These are phyloP conservation scores for Phoxinus phoxinus DNA, from an alignment of 2,113 vertebrate species.

Conservation along the genomic window DNA sequence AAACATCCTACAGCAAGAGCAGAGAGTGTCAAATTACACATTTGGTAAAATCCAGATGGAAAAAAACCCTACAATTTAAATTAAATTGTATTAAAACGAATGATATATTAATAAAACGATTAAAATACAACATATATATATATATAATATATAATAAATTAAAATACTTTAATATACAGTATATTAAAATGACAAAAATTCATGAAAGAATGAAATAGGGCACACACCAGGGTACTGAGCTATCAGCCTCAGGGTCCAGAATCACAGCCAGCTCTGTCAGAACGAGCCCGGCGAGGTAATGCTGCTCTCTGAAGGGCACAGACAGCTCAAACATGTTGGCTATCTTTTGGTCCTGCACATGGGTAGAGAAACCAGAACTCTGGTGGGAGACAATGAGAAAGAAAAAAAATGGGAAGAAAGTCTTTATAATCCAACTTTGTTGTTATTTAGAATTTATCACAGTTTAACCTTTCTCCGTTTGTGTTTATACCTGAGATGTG, in stretches of 20 bases:
- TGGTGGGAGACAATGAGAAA: conserved; percentile 61
- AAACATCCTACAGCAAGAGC: conserved; percentile 83
- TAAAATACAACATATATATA: neutral
- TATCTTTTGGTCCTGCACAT: conserved; percentile 96
- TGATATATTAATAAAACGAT: neutral
- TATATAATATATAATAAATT: neutral
- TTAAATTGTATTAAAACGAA: neutral
- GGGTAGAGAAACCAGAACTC: conserved; percentile 98
- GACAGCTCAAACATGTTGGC: conserved; percentile 99
- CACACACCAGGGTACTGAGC: conserved; percentile 77
- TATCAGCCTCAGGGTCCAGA: conserved; percentile 95
- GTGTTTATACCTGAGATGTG: conserved; percentile 88
- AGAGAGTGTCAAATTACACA: neutral
- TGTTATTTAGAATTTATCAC: neutral
- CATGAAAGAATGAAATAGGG: neutral
- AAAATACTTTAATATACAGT: neutral
- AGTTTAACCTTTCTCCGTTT: neutral
- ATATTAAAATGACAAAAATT: neutral
- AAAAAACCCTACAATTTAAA: too few species aligned
- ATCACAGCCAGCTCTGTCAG: conserved; percentile 93
- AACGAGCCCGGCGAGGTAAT: conserved; percentile 94
- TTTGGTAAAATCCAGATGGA: too few species aligned
- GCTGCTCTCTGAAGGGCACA: conserved; percentile 95
- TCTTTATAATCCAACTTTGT: neutral
- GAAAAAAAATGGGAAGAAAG: neutral